These are phyloP conservation scores for Benitochromis conjunctus DNA, from an alignment of 2,113 vertebrate species.

Conservation along the genomic window DNA sequence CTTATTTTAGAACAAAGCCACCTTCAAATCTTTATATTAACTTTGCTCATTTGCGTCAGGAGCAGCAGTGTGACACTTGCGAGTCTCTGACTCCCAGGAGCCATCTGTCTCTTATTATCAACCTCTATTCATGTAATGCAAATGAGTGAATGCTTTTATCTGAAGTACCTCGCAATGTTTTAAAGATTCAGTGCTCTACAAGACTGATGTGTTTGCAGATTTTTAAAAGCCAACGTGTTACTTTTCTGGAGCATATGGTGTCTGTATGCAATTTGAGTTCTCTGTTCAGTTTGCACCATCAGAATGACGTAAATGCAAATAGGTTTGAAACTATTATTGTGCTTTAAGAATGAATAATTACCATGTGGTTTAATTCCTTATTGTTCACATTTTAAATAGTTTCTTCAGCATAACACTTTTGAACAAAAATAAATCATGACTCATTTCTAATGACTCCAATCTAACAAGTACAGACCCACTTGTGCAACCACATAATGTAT, in stretches of 20 bases:
- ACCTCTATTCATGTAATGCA: slow-evolving; percentile 18
- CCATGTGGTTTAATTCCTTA: not conserved
- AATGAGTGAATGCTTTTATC: slow-evolving; percentile 13
- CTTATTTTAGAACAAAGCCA: slow-evolving; percentile 11
- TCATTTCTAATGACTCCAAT: not conserved
- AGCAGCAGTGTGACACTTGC: not conserved
- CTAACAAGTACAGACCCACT: not conserved
- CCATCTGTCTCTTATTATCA: slow-evolving; percentile 1
- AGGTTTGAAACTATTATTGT: not conserved
- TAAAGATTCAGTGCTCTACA: not conserved
- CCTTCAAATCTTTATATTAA: not conserved
- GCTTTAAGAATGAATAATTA: not conserved
- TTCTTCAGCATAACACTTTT: not conserved
- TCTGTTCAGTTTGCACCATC: not conserved
- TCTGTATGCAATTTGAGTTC: not conserved
- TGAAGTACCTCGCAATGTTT: not conserved
- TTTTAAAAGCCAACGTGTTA: not conserved
- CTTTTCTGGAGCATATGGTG: not conserved
- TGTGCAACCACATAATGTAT: not conserved
- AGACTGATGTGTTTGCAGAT: not conserved
- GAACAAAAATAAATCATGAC: not conserved
- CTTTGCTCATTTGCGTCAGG: not conserved
- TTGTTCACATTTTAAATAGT: not conserved
- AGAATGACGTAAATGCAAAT: not conserved
- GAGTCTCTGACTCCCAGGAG: not conserved